Conservation (phyloP, 2,113 vertebrate species). For the Periophthalmus modestus region DNA sequence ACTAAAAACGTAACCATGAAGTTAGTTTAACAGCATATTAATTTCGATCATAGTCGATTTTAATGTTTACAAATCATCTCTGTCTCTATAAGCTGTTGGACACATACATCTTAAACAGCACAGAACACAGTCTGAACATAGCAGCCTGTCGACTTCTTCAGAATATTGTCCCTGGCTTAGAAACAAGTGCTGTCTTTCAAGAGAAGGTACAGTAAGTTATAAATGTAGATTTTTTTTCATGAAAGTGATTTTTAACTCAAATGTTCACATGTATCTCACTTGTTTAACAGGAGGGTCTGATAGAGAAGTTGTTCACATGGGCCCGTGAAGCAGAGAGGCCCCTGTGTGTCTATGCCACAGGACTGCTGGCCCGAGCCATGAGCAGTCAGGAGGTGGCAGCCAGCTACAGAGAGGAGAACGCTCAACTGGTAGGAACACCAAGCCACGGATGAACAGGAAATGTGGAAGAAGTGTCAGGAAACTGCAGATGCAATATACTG, state of each 20-base stretch:
- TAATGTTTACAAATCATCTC: neutral
- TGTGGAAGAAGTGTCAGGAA: too few species aligned
- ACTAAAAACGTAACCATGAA: neutral
- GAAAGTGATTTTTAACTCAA: neutral
- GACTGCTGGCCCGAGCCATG: conserved; percentile 89
- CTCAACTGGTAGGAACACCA: conserved; percentile 61
- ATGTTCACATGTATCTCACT: neutral
- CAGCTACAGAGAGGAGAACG: conserved; percentile 87
- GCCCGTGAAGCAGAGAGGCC: conserved; percentile 85
- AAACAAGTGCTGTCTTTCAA: conserved; percentile 93
- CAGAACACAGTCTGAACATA: conserved; percentile 87
- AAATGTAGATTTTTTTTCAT: neutral
- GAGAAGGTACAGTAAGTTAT: conserved; percentile 83
- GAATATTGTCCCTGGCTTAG: conserved; percentile 94
- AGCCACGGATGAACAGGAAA: neutral
- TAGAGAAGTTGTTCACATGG: conserved; percentile 90
- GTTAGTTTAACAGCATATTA: neutral
- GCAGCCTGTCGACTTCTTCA: conserved; percentile 91
- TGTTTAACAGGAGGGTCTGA: conserved; percentile 85
- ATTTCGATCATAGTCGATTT: neutral
- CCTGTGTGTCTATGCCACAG: conserved; percentile 84
- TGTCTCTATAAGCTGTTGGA: conserved; percentile 83
- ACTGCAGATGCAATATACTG: too few species aligned
- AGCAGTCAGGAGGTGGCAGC: conserved; percentile 91
- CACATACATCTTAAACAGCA: conserved; percentile 93